A percentile compares a stretch with the other conserved stretches of the same genome.
Conservation (phyloP, 2,113 vertebrate species). For the Ornithorhynchus anatinus region DNA sequence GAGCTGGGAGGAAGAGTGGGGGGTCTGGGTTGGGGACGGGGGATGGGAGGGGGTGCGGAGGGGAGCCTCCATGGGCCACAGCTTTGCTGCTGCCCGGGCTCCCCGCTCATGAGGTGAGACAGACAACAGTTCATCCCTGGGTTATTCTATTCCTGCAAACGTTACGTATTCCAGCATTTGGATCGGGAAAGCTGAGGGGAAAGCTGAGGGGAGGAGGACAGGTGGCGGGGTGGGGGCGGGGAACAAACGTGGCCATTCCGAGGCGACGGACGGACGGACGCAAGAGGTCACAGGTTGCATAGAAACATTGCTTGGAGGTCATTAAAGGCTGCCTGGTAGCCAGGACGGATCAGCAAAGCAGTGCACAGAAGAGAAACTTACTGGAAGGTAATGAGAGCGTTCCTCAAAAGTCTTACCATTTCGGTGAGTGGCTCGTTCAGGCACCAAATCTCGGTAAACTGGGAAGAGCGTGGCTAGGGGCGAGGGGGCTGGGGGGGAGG, state of each 20-base stretch:
- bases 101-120: too few species aligned
- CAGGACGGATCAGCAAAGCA: conserved; percentile 67
- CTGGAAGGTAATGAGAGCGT: conserved; percentile 60
- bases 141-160: conserved; percentile 50
- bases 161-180: conserved; percentile 43
- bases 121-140: conserved; percentile 27
- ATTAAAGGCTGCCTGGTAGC: conserved; percentile 73
- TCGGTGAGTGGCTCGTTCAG: conserved; percentile 15
- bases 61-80: too few species aligned
- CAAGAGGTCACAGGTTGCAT: conserved; percentile 71
- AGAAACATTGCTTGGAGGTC: conserved; percentile 77
- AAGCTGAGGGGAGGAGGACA: too few species aligned
- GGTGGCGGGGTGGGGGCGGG: conserved; percentile 32
- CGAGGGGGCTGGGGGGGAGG: neutral
- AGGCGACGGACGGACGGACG: conserved; percentile 57
- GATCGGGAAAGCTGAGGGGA: too few species aligned
- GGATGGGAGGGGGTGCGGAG: too few species aligned
- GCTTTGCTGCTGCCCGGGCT: too few species aligned
- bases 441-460: conserved; percentile 27
- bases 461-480: neutral
- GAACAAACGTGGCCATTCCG: too few species aligned
- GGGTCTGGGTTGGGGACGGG: too few species aligned
- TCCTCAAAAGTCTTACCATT: conserved; percentile 42
- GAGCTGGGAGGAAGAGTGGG: too few species aligned
- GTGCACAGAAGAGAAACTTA: conserved; percentile 62